Base-by-base conservation (phyloP, 2,888 invertebrate species). In the Tachystola acroxantha region DNA sequence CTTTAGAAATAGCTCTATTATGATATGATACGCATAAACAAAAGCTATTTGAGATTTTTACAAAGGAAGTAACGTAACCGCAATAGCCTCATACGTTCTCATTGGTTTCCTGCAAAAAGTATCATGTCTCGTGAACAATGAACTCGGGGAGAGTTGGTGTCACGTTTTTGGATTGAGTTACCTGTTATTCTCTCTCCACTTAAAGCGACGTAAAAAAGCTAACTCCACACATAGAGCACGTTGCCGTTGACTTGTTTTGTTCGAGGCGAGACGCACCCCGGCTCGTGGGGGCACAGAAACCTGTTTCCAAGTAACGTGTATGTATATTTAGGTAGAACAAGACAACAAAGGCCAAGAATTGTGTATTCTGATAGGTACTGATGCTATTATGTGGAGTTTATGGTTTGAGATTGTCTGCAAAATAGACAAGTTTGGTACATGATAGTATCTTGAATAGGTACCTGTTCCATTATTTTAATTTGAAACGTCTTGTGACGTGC, bases 91-190 rank as follows among this genome's bases (percentile, higher is more conserved):
- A 34, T 2, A 13, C 10, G 10, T 9, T 22, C 10, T 7, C 37
- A 10, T 34, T 37, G 46, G n/a, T 37, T 42, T 40, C 50, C 46
- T 45, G 42, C 40, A 41, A 53, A 22, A 20, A 61, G 67, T 72
- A 69, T 73, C 63, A 64, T 64, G 54, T 64, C 47, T 42, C 62
- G 57, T 58, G 57, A 63, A 68, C 59, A 66, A 62, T 61, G 57
- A 53, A 49, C 48, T 45, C 48, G 48, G 60, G 57, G 58, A 61
- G 54, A 50, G 55, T 39, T 39, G 45, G 48, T 53, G 67, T 70
- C 70, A 71, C 62, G 66, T 68, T 54, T 57, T 42, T 57, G 52
- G 60, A 68, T 76, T 65, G 51, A 48, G 67, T 75, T 74, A 70
- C 76, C 66, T 72, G 40, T 42, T 54, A 66, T 73, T 64, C 72